A percentile compares a stretch with the other conserved stretches of the same genome.
These are phyloP conservation scores for Agrenia bidenticulata DNA, from an alignment of 2,888 invertebrate species.

Conservation along the genomic window DNA sequence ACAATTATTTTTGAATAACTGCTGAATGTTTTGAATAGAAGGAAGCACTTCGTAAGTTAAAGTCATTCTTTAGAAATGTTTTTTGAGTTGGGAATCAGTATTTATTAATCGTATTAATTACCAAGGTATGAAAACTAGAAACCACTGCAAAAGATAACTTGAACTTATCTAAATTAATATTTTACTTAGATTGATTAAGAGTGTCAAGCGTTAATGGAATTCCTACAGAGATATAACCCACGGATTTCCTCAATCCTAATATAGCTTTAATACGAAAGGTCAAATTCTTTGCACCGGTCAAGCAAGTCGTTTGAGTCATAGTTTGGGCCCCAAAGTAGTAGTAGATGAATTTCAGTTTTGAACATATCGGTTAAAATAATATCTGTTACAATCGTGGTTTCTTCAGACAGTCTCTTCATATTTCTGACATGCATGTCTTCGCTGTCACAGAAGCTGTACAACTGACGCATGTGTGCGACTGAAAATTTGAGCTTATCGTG, in stretches of 20 bases:
- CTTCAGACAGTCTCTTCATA: conserved; percentile 29
- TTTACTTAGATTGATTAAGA: too few relatives aligned
- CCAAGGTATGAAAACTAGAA: too few relatives aligned
- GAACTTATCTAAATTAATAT: too few relatives aligned
- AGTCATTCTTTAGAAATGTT: too few relatives aligned
- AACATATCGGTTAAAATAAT: conserved; percentile 45
- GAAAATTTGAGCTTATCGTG: conserved; percentile 43
- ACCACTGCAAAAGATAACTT: too few relatives aligned
- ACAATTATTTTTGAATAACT: too few relatives aligned
- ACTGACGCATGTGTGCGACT: conserved; percentile 37
- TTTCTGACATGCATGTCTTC: conserved; percentile 43
- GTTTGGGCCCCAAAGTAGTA: conserved; percentile 44
- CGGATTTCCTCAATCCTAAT: too few relatives aligned
- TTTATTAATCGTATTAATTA: conserved; percentile 3
- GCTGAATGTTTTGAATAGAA: too few relatives aligned
- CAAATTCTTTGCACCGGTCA: conserved; percentile 40
- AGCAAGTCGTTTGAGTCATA: conserved; percentile 35
- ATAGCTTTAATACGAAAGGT: conserved; percentile 13
- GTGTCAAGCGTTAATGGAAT: too few relatives aligned
- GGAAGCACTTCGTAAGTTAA: too few relatives aligned
- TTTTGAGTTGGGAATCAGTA: not conserved
- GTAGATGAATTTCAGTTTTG: conserved; percentile 44
- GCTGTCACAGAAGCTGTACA: conserved; percentile 30
- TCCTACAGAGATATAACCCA: too few relatives aligned
- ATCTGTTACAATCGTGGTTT: conserved; percentile 34